Evolutionary conservation across 2,888 invertebrate genomes (phyloP).

Genomic region (Sphaeridia pumilis): DNA sequence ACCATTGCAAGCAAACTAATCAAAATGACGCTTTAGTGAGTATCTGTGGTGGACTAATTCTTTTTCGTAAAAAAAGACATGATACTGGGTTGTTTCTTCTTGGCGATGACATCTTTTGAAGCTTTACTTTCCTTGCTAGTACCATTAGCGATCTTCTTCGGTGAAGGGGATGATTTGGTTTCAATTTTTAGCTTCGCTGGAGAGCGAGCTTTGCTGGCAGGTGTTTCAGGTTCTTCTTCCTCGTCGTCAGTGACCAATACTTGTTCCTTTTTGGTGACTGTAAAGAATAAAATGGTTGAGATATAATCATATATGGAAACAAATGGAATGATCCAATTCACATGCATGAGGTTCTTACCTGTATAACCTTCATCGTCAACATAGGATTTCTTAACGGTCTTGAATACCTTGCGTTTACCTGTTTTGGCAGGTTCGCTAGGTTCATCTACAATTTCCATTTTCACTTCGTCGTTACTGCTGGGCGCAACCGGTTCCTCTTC

Average conservation of each 20-base stretch:
- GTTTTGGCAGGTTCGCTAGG: not conserved
- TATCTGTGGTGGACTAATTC: no score
- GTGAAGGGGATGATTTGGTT: not conserved
- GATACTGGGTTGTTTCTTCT: slow-evolving; percentile 10
- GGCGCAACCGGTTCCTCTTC: not conserved
- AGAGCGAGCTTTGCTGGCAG: slow-evolving; percentile 1
- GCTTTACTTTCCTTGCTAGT: not conserved
- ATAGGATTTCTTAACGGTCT: slow-evolving; percentile 37
- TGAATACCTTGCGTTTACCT: slow-evolving; percentile 26
- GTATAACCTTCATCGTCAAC: slow-evolving; percentile 40
- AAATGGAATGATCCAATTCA: not conserved
- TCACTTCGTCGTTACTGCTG: not conserved
- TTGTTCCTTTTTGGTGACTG: slow-evolving; percentile 32
- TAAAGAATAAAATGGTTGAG: not conserved
- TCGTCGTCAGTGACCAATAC: slow-evolving; percentile 28
- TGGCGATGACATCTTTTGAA: slow-evolving; percentile 1
- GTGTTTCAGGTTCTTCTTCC: slow-evolving; percentile 4
- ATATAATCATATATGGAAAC: not conserved
- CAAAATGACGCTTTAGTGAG: no score
- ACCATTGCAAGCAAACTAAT: no score
- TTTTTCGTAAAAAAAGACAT: slow-evolving; percentile 8
- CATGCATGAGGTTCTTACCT: slow-evolving; percentile 32
- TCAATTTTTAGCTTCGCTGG: slow-evolving; percentile 5
- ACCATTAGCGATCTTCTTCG: slow-evolving; percentile 1
- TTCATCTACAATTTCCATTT: not conserved